These are phyloP conservation scores for Polypterus bichir DNA, from an alignment of 2,113 vertebrate genomes.

Conservation along the genomic window DNA sequence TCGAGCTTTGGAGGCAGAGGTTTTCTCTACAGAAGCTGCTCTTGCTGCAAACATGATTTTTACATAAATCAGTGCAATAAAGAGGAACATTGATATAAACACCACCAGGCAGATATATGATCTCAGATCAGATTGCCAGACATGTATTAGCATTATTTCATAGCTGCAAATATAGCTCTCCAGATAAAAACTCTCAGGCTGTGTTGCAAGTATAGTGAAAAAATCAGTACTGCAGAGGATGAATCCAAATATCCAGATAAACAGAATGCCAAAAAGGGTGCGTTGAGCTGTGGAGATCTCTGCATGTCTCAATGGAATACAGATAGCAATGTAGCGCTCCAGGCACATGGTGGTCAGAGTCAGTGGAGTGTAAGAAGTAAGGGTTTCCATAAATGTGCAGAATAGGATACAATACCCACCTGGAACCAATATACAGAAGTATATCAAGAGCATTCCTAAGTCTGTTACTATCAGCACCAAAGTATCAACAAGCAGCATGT, in stretches of 20 bases:
- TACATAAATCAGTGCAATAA: slow-evolving; percentile 1
- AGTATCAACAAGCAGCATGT: slow-evolving; percentile 7
- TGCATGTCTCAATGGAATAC: neutral
- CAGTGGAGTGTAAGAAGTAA: neutral
- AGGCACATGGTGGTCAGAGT: neutral
- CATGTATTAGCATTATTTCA: neutral
- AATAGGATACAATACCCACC: slow-evolving; percentile 1
- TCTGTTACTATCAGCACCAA: neutral
- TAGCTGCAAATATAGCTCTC: neutral
- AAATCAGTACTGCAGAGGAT: neutral
- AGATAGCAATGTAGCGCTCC: neutral
- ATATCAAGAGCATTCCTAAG: neutral
- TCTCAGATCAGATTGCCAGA: neutral
- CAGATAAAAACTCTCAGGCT: neutral
- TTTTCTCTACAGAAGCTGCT: slow-evolving; percentile 1
- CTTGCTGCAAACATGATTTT: slow-evolving; percentile 2
- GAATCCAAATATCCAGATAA: neutral
- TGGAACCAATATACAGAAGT: neutral
- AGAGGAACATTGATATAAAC: neutral
- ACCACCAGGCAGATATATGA: neutral
- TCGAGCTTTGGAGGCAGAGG: slow-evolving; percentile 27
- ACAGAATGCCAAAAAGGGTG: neutral
- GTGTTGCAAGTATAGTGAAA: neutral
- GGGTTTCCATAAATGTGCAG: neutral
- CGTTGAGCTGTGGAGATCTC: neutral